Base-by-base conservation (phyloP, 2,797 vertebrate species). In the Aphelocoma californica region DNA sequence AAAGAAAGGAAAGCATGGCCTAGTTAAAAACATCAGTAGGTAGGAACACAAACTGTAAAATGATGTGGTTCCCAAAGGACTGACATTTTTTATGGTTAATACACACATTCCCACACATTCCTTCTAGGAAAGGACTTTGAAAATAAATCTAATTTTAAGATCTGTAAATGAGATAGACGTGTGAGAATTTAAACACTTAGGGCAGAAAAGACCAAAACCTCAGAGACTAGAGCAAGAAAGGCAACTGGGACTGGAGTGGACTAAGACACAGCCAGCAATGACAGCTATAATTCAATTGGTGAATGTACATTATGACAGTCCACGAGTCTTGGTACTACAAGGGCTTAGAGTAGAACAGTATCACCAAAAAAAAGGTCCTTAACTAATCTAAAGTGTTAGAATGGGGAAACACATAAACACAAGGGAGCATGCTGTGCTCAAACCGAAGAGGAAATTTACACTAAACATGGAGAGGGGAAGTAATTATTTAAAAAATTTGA, bases 71-170 rank as follows among this genome's bases (percentile, higher is more conserved):
- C 85, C 81, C 81, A 51, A 71, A 81, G 47, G 61, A 86, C 70
- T 64, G 58, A 81, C 57, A 40, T 78, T 80, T 87, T 86, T 87
- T 77, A 80, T 78, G 44, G 58, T 61, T 87, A 94, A 84, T 65
- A 79, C 19, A 94, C 56, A 81, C 42, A 87, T 80, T 84, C 81
- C 67, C 71, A 81, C 91, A 95, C 74, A 86, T 72, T 64, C 40
- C 71, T 81, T 64, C 64, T 92, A 83, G 91, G 75, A 92, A 92
- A 73, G 23, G 34, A 79, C 62, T 92, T 70, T 29, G 72, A 89
- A 94, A 96, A 78, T 79, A 92, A 90, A 96, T 71, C 71, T 77
- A 6, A 80, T 86, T 92, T 91, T 67, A 78, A 90, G 78, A 94
- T 80, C 42, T 81, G 54, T 53, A 83, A 93, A 93, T 91, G 44